Evolutionary conservation across 2,113 vertebrate genomes (phyloP).

Genomic region (Neofelis nebulosa): DNA sequence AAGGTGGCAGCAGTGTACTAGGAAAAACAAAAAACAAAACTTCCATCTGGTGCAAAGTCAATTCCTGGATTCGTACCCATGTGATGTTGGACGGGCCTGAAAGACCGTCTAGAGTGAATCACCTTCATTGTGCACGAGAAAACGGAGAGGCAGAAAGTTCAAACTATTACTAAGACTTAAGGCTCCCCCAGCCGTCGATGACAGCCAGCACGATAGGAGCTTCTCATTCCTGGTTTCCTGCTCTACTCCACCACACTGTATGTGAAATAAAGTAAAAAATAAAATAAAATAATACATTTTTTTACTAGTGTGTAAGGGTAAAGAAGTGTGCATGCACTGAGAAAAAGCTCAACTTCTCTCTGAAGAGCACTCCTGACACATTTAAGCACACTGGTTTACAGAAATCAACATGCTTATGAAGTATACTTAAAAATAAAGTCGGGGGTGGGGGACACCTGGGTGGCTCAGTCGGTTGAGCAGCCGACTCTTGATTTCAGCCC

Average conservation of each 20-base stretch:
- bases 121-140: not conserved
- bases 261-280: not conserved
- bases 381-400: not conserved
- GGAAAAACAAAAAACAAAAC: not conserved
- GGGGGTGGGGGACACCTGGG: not conserved
- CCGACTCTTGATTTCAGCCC: not conserved
- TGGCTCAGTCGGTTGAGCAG: not conserved
- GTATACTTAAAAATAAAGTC: not conserved
- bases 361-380: not conserved
- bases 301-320: not conserved
- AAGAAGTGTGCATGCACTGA: not conserved
- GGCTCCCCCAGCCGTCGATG: not conserved
- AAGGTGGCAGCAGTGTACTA: slow-evolving; percentile 81
- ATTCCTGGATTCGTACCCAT: not conserved
- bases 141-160: not conserved
- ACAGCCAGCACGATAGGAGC: not conserved
- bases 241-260: not conserved
- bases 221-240: not conserved
- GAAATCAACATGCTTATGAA: not conserved
- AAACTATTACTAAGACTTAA: not conserved
- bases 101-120: not conserved
- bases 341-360: not conserved
- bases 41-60: not conserved
- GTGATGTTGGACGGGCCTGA: not conserved
- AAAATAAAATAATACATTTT: not conserved